Base-by-base conservation (phyloP, 1,140 invertebrate species). In the Carcinoscorpius rotundicauda region DNA sequence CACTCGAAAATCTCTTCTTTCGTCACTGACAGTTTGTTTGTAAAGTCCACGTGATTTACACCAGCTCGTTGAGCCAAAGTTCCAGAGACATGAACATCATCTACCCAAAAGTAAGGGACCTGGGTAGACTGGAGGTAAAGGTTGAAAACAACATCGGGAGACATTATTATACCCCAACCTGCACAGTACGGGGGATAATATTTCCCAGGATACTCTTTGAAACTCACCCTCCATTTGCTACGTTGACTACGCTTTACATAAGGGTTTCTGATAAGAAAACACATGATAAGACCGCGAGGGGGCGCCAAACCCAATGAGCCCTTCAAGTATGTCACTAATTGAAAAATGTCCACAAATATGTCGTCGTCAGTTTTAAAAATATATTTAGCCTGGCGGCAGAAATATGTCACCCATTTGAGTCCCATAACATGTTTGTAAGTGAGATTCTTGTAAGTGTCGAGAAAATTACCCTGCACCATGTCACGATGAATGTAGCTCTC, bases 341-440 rank as follows among this genome's bases (percentile, higher is more conserved):
- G 81, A 65, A 82, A 79, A 57, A 83, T 82, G 76, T 89, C 85
- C 58, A 89, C 86, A 73, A 88, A 87, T 57, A 89, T 82, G 76
- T 90, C 87, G 72, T 90, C 87, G 73, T 90, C 87, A 71, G 84
- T 82, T 76, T 90, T 95, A 5, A 94, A 81, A 29, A 93, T 81
- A 71, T 83, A 88, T 64, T 84, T 78, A 3, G 83, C 80, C 48
- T 81, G 76, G 5, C 72, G 69, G 74, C 91, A 94, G 69, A 81
- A 79, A 10, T 77, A 77, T 0, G 80, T 74, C 2, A 83, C 84
- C 90, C 91, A 96, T 70, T 84, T 81, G 50, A 92, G 75, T 0
- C 89, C 90, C 88, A 93, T 91, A 0, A 91, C 74, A 71, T 93
- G 90, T 76, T 93, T 93, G 68, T 86, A 87, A 29, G 88, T 92